Evolutionary conservation across 2,888 invertebrate species (phyloP), one percentile per base, ranked within the genome.

Genomic region (Meliscaeva auricollis): DNA sequence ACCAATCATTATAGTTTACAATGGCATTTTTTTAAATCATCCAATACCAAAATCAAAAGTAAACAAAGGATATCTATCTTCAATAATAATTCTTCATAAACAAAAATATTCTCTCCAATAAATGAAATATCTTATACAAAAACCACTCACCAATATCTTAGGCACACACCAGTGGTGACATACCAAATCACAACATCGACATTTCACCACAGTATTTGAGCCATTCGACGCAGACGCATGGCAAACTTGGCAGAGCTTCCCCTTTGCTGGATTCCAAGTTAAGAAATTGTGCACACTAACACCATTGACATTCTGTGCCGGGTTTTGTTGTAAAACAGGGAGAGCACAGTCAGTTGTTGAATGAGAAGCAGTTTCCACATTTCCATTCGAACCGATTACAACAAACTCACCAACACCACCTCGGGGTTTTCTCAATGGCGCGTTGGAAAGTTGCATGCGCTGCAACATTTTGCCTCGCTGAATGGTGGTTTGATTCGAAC

Each of bases 161-260:
- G 85, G 62, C 72, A 73, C 87, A 81, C 88, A 88, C 84, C 87
- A 82, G 41, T 79, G 80, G 78, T 88, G 88, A 30, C 88, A 88
- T 20, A 87, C 77, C 50, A 88, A 70, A 15, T 88, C 88, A 46
- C 88, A 88, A 52, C 82, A 50, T 3, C 81, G 75, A 48, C 88
- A 88, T 72, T 85, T 87, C 58, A 88, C 82, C 60, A 84, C 78
- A n/a, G 52, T 50, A 15, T 81, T 81, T 26, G 81, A 69, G 22
- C 66, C 79, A 48, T 77, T 69, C 17, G 83, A 73, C 60, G 84
- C 74, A 62, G 87, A 68, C 41, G 82, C 87, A 60, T 88, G 88
- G 22, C 88, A 88, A 58, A 88, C 82, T 77, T 88, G 88, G 76
- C 88, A 88, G 13, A 84, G 46, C 35, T 87, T 87, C 80, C 87